A percentile compares a stretch with the other conserved stretches of the same genome.
phyloP scores from a whole-genome alignment of 2,888 invertebrate genomes.

The Lasioglossum villosulum region DNA sequence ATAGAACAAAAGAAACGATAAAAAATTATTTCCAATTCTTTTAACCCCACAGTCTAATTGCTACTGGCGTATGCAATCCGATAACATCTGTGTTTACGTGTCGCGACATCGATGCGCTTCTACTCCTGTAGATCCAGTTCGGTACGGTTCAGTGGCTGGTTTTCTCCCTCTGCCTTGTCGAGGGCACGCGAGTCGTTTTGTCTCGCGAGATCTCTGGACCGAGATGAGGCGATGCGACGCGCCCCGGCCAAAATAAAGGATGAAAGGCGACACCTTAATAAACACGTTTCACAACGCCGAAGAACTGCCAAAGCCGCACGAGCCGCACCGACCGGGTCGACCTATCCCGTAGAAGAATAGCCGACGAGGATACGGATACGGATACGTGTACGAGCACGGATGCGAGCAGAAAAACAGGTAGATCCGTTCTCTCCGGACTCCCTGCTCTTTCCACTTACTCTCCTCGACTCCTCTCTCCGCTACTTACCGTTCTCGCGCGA shows the following conservation, averaged over 20 bases:
- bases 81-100: too few relatives aligned
- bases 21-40: too few relatives aligned
- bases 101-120: too few relatives aligned
- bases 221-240: slow-evolving; percentile 40
- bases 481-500: slow-evolving; percentile 46
- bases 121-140: not conserved
- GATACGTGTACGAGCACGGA: slow-evolving; percentile 9
- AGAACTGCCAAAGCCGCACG: slow-evolving; percentile 76
- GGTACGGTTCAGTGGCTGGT: not conserved
- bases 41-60: too few relatives aligned
- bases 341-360: slow-evolving; percentile 40
- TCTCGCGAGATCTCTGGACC: slow-evolving; percentile 41
- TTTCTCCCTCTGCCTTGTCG: not conserved
- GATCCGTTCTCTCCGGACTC: slow-evolving; percentile 18
- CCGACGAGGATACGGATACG: not conserved
- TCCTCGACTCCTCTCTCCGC: slow-evolving; percentile 36
- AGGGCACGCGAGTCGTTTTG: slow-evolving; percentile 47
- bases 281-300: slow-evolving; percentile 75
- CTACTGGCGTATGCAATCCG: too few relatives aligned
- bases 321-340: slow-evolving; percentile 65
- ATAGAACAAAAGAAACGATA: too few relatives aligned
- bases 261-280: slow-evolving; percentile 70
- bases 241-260: slow-evolving; percentile 43
- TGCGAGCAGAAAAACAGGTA: slow-evolving; percentile 39
- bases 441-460: slow-evolving; percentile 9